Evolutionary conservation across 2,888 invertebrate genomes (phyloP).

Genomic region (Drosophila mimica): DNA sequence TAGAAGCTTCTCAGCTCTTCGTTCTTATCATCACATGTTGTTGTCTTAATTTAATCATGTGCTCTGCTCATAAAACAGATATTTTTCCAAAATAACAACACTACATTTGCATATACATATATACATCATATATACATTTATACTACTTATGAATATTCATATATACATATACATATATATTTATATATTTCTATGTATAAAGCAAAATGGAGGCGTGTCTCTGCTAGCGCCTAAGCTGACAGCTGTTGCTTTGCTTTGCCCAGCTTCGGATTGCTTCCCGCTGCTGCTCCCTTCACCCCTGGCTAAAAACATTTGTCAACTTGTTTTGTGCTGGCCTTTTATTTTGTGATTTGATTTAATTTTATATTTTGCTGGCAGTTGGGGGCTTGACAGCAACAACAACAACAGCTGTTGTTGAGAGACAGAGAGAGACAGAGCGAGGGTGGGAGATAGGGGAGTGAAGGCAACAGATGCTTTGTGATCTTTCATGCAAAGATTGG

Average conservation of each 20-base stretch:
- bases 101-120: background rate
- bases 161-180: slow-evolving; percentile 6
- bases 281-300: background rate
- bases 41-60: slow-evolving; percentile 61
- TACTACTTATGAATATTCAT: background rate
- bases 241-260: slow-evolving; percentile 34
- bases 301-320: slow-evolving; percentile 44
- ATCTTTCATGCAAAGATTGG: background rate
- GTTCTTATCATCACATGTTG: slow-evolving; percentile 15
- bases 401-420: background rate
- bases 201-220: slow-evolving; percentile 61
- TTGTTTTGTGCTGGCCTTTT: slow-evolving; percentile 39
- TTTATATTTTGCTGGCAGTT: slow-evolving; percentile 26
- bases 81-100: slow-evolving; percentile 49
- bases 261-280: background rate
- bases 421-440: background rate
- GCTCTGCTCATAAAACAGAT: slow-evolving; percentile 54
- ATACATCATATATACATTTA: background rate
- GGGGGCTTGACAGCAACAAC: slow-evolving; percentile 21
- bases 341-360: slow-evolving; percentile 21
- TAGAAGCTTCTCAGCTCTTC: slow-evolving; percentile 30
- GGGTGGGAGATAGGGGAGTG: background rate
- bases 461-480: slow-evolving; percentile 6
- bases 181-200: slow-evolving; percentile 17
- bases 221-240: slow-evolving; percentile 19